Evolutionary conservation across 2,113 vertebrate genomes (phyloP), one percentile per base, ranked within the genome.

Genomic region (Ceuthmochares aereus): DNA sequence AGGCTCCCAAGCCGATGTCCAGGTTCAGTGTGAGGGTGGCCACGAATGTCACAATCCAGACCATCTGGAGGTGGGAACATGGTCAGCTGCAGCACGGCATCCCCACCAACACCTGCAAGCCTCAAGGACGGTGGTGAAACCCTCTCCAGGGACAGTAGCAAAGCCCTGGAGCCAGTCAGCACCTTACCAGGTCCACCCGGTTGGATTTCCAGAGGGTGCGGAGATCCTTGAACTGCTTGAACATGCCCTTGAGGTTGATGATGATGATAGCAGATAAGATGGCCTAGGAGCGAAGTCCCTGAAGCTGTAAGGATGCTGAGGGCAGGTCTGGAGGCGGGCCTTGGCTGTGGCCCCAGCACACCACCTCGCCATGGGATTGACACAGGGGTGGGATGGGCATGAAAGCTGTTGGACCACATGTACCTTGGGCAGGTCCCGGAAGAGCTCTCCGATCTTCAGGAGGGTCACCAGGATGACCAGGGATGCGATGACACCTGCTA

Each of bases 181-280:
- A 6, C 30, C 98, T 98, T 95, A 99, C 99, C 99, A 99, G 98
- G 88, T 99, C 99, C 18, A 98, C 92, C 45, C 87, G 96, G 91
- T 99, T 99, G 63, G 97, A 97, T 93, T 81, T 98, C 99, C 99
- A 99, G 52, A 99, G 98, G 4, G 21, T 60, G 25, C 78, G 25
- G 26, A 99, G 78, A 79, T 99, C 99, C 6, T 34, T 9, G 81
- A 99, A 99, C 92, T 99, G 99, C 96, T 98, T 98, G 97, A 99
- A 96, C 98, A 99, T 99, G n/a, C 99, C 99, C 13, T 99, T 99
- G 75, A 99, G 98, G 95, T 99, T 99, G 69, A 99, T 94, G 3
- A 98, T 98, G 68, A 99, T 98, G 75, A 98, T 98, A 52, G 99
- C 98, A 25, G 99, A 96, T 95, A 99, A 93, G 79, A 99, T 98